Evolutionary conservation across 2,888 invertebrate species (phyloP).

Genomic region (Venusia cambrica): DNA sequence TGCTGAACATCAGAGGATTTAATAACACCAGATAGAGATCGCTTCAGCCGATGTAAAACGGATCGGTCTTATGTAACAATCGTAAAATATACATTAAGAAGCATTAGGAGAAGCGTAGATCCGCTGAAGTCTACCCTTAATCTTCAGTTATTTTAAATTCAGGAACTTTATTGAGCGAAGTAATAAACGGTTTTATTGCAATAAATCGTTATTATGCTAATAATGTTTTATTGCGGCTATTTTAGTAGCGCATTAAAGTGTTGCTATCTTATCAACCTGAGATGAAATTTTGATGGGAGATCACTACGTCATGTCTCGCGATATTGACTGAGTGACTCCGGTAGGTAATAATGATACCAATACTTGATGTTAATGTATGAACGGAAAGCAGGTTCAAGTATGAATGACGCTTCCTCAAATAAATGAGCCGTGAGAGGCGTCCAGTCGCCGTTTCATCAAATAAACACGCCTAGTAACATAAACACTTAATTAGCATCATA

Average conservation of each 20-base stretch:
- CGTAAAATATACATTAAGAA: conserved; percentile 80
- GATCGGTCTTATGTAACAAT: conserved; percentile 76
- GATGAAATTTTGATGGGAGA: conserved; percentile 48
- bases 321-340: conserved; percentile 34
- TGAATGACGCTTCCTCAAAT: conserved; percentile 51
- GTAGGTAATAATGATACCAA: conserved; percentile 37
- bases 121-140: conserved; percentile 67
- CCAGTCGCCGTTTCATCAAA: conserved; percentile 51
- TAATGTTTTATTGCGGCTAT: conserved; percentile 67
- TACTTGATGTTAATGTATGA: conserved; percentile 36
- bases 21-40: conserved; percentile 76
- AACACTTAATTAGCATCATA: conserved; percentile 78
- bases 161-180: conserved; percentile 70
- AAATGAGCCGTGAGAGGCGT: conserved; percentile 37
- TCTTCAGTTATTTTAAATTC: conserved; percentile 75
- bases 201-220: conserved; percentile 71
- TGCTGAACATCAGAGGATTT: conserved; percentile 76
- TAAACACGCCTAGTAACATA: conserved; percentile 52
- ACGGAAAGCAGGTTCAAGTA: conserved; percentile 47
- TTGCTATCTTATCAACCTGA: conserved; percentile 52
- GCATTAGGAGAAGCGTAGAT: conserved; percentile 69
- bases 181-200: conserved; percentile 73
- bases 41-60: conserved; percentile 74
- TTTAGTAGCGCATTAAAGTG: conserved; percentile 53
- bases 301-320: conserved; percentile 36